Conservation (phyloP, 2,888 invertebrate genomes). For the Diarsia rubi region DNA sequence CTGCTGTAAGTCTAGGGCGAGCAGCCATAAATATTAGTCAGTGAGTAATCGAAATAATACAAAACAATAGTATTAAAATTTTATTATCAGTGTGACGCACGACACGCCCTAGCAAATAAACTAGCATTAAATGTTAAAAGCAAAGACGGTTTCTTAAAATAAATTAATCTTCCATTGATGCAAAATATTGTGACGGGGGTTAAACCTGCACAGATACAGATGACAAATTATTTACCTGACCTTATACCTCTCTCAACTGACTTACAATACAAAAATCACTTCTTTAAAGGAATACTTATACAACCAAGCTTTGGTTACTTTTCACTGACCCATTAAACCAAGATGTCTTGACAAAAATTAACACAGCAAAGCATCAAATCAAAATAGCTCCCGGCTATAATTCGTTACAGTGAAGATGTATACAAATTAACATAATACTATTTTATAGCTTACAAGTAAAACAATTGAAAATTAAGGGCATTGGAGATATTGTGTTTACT, state of each 20-base stretch:
- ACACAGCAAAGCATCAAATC: slow-evolving; percentile 27
- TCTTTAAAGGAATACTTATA: slow-evolving; percentile 39
- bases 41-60: slow-evolving; percentile 51
- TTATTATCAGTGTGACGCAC: slow-evolving; percentile 77
- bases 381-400: slow-evolving; percentile 39
- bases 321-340: slow-evolving; percentile 44
- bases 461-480: slow-evolving; percentile 66
- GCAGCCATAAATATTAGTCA: background rate
- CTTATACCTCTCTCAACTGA: slow-evolving; percentile 55
- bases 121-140: slow-evolving; percentile 83
- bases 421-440: slow-evolving; percentile 70
- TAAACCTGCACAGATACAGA: slow-evolving; percentile 52
- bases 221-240: slow-evolving; percentile 48
- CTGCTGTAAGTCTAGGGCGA: too few relatives aligned
- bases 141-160: slow-evolving; percentile 76
- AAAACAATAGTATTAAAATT: slow-evolving; percentile 75
- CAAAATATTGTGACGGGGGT: slow-evolving; percentile 63
- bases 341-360: slow-evolving; percentile 39
- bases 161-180: slow-evolving; percentile 70
- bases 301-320: slow-evolving; percentile 58
- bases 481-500: slow-evolving; percentile 45
- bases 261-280: slow-evolving; percentile 46
- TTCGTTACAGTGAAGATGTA: slow-evolving; percentile 52
- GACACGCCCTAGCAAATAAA: slow-evolving; percentile 79
- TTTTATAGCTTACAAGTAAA: slow-evolving; percentile 70